These are phyloP conservation scores for Pterois miles DNA, from an alignment of 2,797 vertebrate species.

Conservation along the genomic window DNA sequence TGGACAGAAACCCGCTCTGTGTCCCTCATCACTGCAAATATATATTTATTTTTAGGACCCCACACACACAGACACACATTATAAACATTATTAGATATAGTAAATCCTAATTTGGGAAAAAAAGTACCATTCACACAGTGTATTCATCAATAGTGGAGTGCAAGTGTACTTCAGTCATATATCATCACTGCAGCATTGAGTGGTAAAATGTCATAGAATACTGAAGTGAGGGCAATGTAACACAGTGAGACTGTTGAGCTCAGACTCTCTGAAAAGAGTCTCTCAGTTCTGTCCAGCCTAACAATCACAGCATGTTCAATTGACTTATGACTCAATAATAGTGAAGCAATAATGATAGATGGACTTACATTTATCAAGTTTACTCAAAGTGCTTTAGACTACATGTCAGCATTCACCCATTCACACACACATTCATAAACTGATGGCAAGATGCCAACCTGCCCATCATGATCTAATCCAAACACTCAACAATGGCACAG, in stretches of 20 bases:
- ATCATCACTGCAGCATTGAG: not conserved
- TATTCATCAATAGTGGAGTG: not conserved
- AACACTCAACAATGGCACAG: no score
- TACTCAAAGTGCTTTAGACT: no score
- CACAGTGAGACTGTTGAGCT: not conserved
- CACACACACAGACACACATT: not conserved
- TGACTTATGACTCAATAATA: conserved; percentile 2
- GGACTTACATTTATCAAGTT: no score
- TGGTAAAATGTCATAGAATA: not conserved
- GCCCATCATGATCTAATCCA: no score
- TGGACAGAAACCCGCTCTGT: no score
- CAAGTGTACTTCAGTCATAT: not conserved
- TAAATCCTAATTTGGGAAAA: no score
- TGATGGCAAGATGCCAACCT: no score
- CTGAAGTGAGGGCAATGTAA: conserved; percentile 1
- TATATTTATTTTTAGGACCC: not conserved
- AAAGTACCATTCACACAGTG: not conserved
- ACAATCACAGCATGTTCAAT: not conserved
- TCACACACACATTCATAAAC: no score
- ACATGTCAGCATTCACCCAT: no score
- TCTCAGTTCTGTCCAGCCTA: not conserved
- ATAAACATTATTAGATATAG: not conserved
- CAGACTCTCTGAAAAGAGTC: conserved; percentile 3
- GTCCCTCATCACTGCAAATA: not conserved
- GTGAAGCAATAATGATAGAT: not conserved